Conservation (phyloP, 2,113 vertebrate genomes). For the Coreoperca whiteheadi region DNA sequence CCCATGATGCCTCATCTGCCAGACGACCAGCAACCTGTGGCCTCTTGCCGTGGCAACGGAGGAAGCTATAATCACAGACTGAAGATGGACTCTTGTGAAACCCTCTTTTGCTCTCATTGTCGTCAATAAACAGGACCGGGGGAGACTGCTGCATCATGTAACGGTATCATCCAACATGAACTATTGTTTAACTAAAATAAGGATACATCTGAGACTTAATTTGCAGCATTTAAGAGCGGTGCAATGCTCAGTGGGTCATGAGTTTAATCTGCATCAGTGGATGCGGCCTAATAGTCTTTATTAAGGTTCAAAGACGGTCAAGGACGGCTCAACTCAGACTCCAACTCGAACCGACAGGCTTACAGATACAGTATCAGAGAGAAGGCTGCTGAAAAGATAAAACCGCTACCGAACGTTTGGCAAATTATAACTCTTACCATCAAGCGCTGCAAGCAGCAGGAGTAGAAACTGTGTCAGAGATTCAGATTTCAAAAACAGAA, state of each 20-base stretch:
- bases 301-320: not conserved
- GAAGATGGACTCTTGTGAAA: not conserved
- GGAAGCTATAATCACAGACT: conserved; percentile 32
- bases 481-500: conserved; percentile 2
- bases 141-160: not conserved
- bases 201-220: not conserved
- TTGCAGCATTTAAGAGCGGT: not conserved
- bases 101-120: not conserved
- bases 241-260: not conserved
- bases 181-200: not conserved
- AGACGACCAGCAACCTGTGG: conserved; percentile 37
- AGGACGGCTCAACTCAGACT: not conserved
- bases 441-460: not conserved
- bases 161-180: not conserved
- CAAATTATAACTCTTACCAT: not conserved
- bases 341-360: not conserved
- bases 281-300: conserved; percentile 17
- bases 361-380: not conserved
- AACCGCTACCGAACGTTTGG: not conserved
- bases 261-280: conserved; percentile 41
- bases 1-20: not conserved
- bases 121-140: not conserved
- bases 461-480: not conserved
- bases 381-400: not conserved
- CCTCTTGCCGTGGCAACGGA: conserved; percentile 2